phyloP scores from a whole-genome alignment of 2,797 vertebrate genomes.

The Ibycter americanus region DNA sequence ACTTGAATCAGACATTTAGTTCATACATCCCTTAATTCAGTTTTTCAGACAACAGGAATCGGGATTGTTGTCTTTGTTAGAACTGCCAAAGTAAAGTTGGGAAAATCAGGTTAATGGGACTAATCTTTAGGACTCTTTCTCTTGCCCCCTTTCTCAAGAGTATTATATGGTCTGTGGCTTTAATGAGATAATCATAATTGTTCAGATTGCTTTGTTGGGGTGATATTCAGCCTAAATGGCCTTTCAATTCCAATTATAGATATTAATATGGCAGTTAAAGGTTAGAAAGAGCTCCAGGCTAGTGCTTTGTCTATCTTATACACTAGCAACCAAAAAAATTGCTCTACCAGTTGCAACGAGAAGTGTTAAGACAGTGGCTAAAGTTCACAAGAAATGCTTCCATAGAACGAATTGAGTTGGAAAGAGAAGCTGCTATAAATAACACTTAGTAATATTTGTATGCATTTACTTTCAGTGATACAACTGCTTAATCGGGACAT shows the following conservation, averaged over 20 bases:
- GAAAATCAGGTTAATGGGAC: constrained; percentile 30
- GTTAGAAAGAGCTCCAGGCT: constrained; percentile 31
- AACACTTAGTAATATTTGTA: background rate
- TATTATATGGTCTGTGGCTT: constrained; percentile 1
- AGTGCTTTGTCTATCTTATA: background rate
- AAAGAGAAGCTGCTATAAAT: background rate
- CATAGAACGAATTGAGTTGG: background rate
- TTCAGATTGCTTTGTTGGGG: constrained; percentile 46
- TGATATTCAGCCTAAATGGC: constrained; percentile 48
- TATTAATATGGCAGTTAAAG: constrained; percentile 44
- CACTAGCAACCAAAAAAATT: background rate
- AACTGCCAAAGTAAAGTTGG: constrained; percentile 13
- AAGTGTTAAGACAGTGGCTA: background rate
- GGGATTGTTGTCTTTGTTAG: background rate
- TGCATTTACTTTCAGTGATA: background rate
- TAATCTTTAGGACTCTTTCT: constrained; percentile 27
- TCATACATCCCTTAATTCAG: background rate
- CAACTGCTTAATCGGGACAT: background rate
- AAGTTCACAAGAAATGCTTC: constrained; percentile 4
- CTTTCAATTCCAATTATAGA: constrained; percentile 50
- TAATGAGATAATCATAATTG: constrained; percentile 15
- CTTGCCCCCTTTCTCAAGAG: background rate
- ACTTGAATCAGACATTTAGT: background rate
- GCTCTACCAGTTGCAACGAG: background rate
- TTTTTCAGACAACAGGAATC: background rate